Evolutionary conservation across 1,140 invertebrate species (phyloP).

Genomic region (Thalassaphorura encarpata): DNA sequence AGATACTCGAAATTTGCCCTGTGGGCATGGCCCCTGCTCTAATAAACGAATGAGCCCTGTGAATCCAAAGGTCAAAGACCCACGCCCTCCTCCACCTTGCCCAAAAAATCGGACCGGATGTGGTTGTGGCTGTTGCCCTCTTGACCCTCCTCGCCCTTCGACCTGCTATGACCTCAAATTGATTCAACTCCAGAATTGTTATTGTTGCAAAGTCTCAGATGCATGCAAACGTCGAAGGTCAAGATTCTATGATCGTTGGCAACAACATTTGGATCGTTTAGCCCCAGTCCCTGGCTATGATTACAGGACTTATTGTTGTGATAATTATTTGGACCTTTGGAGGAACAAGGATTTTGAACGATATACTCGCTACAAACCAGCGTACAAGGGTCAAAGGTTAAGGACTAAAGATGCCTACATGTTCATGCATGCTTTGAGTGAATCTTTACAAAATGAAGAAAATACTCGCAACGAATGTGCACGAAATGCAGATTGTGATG

Average conservation of each 20-base stretch:
- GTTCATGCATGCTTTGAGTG: not conserved
- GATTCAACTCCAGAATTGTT: slow-evolving; percentile 13
- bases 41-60: not conserved
- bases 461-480: not conserved
- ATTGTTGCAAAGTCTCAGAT: slow-evolving; percentile 11
- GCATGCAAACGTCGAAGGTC: slow-evolving; percentile 10
- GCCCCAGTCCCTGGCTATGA: slow-evolving; percentile 10
- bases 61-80: not conserved
- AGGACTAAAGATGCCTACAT: not conserved
- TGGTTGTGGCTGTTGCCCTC: slow-evolving; percentile 13
- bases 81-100: slow-evolving; percentile 14
- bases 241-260: slow-evolving; percentile 18
- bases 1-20: not conserved
- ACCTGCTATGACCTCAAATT: slow-evolving; percentile 6
- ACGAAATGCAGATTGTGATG: not conserved
- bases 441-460: not conserved
- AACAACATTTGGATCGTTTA: slow-evolving; percentile 13
- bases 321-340: slow-evolving; percentile 19
- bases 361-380: not conserved
- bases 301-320: slow-evolving; percentile 19
- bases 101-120: slow-evolving; percentile 9
- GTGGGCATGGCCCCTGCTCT: not conserved
- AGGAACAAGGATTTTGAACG: slow-evolving; percentile 11
- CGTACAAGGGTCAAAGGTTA: not conserved
- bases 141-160: not conserved